These are phyloP conservation scores for Enteromius trimaculatus DNA, from an alignment of 2,797 vertebrate genomes.

Conservation along the genomic window DNA sequence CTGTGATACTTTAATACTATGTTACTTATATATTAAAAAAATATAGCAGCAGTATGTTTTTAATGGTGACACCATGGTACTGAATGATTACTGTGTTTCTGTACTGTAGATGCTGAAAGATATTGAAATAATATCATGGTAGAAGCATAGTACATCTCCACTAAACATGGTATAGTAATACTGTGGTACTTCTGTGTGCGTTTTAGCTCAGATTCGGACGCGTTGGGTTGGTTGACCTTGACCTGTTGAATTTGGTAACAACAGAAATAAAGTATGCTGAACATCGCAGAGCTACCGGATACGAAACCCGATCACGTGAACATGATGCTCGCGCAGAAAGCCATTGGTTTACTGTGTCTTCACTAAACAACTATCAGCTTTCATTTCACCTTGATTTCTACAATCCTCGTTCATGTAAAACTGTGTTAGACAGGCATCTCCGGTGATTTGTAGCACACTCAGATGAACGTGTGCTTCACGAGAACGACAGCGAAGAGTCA, in stretches of 20 bases:
- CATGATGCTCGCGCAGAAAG: not conserved
- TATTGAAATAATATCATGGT: not conserved
- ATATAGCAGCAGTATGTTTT: not conserved
- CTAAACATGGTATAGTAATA: not conserved
- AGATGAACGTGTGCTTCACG: not conserved
- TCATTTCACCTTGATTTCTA: constrained; percentile 5
- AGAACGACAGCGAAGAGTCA: not conserved
- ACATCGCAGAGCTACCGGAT: not conserved
- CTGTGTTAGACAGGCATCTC: not conserved
- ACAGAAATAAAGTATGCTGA: not conserved
- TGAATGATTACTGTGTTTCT: not conserved
- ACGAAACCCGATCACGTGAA: not conserved
- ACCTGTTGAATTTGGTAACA: not conserved
- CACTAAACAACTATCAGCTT: constrained; percentile 6
- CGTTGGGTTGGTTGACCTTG: not conserved
- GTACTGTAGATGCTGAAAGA: not conserved
- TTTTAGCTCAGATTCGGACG: not conserved
- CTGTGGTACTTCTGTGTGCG: no score
- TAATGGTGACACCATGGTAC: not conserved
- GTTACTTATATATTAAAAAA: not conserved
- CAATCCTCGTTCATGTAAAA: not conserved
- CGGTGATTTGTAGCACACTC: not conserved
- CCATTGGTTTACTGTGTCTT: not conserved
- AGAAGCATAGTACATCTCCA: not conserved
- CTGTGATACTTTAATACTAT: no score